Percentiles rank a stretch among this genome's conserved stretches.
Evolutionary conservation across 2,797 vertebrate species (phyloP).

Genomic region (Paedocypris micromegethes): DNA sequence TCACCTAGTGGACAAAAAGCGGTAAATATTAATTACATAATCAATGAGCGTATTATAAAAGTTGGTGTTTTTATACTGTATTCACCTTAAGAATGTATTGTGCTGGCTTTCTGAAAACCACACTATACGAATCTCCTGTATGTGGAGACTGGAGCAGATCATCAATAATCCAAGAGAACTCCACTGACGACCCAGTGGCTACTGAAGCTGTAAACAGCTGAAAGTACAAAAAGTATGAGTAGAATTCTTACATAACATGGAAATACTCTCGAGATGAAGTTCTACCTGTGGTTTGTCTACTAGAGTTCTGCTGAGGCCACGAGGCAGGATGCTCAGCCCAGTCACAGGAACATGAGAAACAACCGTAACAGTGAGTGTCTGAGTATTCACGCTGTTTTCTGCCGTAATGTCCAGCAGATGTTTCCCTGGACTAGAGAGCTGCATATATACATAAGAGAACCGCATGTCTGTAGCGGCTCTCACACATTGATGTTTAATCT

Average conservation of each 20-base stretch:
- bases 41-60: too few relatives aligned
- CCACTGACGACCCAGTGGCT: constrained; percentile 65
- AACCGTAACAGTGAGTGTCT: constrained; percentile 59
- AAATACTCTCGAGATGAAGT: constrained; percentile 7
- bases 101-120: constrained; percentile 65
- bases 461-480: constrained; percentile 45
- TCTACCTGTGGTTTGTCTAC: constrained; percentile 60
- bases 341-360: constrained; percentile 59
- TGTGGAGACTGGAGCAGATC: constrained; percentile 58
- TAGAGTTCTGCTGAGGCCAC: constrained; percentile 58
- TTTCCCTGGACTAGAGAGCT: constrained; percentile 48
- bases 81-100: constrained; percentile 65
- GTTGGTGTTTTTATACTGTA: neutral
- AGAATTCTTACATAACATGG: neutral
- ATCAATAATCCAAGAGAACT: constrained; percentile 69
- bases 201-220: constrained; percentile 67
- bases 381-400: constrained; percentile 50
- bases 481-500: constrained; percentile 48
- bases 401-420: constrained; percentile 60
- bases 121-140: constrained; percentile 62
- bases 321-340: constrained; percentile 64
- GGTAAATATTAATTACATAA: constrained; percentile 6
- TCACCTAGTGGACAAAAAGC: constrained; percentile 57
- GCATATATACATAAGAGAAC: constrained; percentile 63
- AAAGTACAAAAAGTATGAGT: neutral